Percentiles rank a stretch among this genome's conserved stretches.
Evolutionary conservation across 2,113 vertebrate genomes (phyloP).

Genomic region (Gambusia affinis): DNA sequence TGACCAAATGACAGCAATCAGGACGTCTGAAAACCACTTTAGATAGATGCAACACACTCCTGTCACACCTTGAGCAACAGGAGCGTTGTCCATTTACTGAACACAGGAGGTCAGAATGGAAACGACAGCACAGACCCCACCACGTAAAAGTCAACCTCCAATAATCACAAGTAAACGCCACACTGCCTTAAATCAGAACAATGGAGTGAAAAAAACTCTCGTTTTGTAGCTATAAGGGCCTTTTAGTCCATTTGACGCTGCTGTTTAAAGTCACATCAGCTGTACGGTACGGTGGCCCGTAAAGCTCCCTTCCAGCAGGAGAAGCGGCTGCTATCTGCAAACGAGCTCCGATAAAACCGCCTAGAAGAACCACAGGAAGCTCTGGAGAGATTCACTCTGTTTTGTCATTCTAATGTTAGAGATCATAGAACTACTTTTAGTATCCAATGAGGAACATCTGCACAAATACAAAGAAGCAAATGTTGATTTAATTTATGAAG

Average conservation of each 20-base stretch:
- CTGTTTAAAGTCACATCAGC: neutral
- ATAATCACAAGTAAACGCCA: neutral
- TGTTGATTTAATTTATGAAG: no score
- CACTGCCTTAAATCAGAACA: neutral
- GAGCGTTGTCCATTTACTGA: neutral
- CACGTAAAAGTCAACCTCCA: neutral
- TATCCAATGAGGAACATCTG: no score
- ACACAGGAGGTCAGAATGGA: conserved; percentile 23
- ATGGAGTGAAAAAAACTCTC: neutral
- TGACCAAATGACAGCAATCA: conserved; percentile 75
- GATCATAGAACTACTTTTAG: no score
- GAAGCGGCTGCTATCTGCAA: conserved; percentile 20
- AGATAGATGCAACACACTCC: conserved; percentile 31
- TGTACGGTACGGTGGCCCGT: neutral
- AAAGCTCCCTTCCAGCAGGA: conserved; percentile 13
- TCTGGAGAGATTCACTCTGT: neutral
- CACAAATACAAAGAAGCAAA: no score
- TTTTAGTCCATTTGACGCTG: conserved; percentile 4
- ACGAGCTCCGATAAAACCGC: conserved; percentile 12
- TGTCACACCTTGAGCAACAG: conserved; percentile 31
- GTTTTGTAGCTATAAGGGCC: neutral
- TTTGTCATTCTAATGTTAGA: neutral
- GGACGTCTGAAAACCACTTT: conserved; percentile 61
- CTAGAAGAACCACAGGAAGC: neutral
- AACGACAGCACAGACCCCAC: neutral